These are phyloP conservation scores for Deroplatys truncata DNA, from an alignment of 2,888 invertebrate species.

Conservation along the genomic window DNA sequence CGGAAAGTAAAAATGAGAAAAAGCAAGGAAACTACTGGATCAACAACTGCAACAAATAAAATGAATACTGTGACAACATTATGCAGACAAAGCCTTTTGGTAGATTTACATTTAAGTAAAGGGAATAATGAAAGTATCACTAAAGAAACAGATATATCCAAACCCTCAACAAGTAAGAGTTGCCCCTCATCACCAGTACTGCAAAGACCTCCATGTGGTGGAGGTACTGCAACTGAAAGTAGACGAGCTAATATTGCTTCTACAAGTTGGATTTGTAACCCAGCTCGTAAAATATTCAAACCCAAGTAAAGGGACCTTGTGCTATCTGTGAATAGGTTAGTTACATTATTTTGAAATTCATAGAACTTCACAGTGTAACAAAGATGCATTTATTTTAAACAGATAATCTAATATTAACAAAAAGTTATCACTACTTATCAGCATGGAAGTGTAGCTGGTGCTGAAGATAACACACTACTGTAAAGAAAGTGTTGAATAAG, in stretches of 20 bases:
- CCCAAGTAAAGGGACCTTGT: constrained; percentile 24
- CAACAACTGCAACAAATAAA: constrained; percentile 34
- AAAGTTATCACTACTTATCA: too few species aligned
- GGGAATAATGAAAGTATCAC: not conserved
- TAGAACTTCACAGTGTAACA: too few species aligned
- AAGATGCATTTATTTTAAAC: too few species aligned
- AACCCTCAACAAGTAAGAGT: constrained; percentile 33
- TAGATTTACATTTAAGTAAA: constrained; percentile 47
- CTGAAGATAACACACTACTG: too few species aligned
- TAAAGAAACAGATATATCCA: not conserved
- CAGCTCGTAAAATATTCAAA: constrained; percentile 31
- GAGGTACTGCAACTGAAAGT: constrained; percentile 4
- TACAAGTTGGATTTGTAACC: constrained; percentile 32
- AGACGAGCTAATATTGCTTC: constrained; percentile 6
- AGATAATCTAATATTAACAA: too few species aligned
- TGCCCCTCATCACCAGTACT: constrained; percentile 39
- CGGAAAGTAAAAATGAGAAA: constrained; percentile 53
- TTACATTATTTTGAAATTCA: too few species aligned
- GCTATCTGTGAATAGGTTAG: too few species aligned
- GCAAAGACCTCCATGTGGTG: constrained; percentile 24
- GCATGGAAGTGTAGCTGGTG: too few species aligned
- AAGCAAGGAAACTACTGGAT: constrained; percentile 40
- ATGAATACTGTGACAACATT: constrained; percentile 63
- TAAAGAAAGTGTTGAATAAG: too few species aligned
- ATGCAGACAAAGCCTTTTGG: constrained; percentile 71